Evolutionary conservation across 1,140 invertebrate species (phyloP).

Genomic region (Pseudomyrmex cubaensis): DNA sequence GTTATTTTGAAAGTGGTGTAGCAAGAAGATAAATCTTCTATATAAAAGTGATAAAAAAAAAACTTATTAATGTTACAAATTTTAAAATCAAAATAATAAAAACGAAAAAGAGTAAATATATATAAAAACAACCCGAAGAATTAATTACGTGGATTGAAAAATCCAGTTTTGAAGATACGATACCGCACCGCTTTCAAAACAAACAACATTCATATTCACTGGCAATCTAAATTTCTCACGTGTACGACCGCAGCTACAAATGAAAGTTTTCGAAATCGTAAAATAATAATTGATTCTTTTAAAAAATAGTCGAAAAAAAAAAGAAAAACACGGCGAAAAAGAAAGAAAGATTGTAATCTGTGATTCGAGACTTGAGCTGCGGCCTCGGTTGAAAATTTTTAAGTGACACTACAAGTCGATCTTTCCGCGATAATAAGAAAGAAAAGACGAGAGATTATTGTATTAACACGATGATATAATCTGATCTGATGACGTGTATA

Average conservation of each 20-base stretch:
- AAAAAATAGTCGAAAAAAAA: no score
- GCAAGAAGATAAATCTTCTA: neutral
- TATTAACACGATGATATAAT: constrained; percentile 55
- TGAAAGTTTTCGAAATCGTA: neutral
- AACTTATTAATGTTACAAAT: no score
- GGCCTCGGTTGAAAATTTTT: constrained; percentile 33
- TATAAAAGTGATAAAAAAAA: neutral
- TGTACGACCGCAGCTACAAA: constrained; percentile 59
- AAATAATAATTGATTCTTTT: neutral
- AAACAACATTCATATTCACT: constrained; percentile 24
- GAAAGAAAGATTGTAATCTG: neutral
- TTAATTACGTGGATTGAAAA: no score
- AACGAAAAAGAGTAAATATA: no score
- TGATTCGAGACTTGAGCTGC: constrained; percentile 39
- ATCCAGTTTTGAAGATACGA: no score
- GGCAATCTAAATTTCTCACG: constrained; percentile 34
- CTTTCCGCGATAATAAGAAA: constrained; percentile 39
- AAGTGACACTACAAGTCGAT: constrained; percentile 17
- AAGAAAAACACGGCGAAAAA: no score
- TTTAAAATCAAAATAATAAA: no score
- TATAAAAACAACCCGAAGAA: neutral
- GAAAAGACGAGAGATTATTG: constrained; percentile 13
- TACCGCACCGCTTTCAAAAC: constrained; percentile 11
- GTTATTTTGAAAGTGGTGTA: constrained; percentile 20
- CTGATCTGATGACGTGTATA: constrained; percentile 74